Evolutionary conservation across 1,140 invertebrate species (phyloP).

Genomic region (Aphelinus certus): DNA sequence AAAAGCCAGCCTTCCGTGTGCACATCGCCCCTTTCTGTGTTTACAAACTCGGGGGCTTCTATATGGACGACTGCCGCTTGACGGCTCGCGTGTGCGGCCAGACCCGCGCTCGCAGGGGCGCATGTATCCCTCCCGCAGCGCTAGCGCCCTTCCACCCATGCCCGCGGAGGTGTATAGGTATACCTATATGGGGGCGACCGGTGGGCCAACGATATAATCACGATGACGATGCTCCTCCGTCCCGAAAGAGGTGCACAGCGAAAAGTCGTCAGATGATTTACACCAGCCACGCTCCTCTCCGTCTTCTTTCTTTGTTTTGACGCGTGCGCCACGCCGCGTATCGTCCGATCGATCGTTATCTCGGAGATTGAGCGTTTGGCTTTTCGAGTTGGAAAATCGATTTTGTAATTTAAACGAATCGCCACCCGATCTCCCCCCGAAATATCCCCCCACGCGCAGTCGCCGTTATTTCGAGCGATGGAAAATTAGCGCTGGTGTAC

Average conservation of each 20-base stretch:
- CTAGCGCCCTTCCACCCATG: too few relatives aligned
- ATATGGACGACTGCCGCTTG: background rate
- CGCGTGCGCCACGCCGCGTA: too few relatives aligned
- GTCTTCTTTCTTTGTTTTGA: background rate
- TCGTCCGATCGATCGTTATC: too few relatives aligned
- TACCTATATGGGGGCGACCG: background rate
- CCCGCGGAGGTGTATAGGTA: background rate
- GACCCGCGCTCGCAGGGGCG: background rate
- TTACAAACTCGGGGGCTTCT: conserved; percentile 54
- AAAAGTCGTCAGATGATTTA: background rate
- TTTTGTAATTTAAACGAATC: too few relatives aligned
- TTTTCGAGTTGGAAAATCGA: too few relatives aligned
- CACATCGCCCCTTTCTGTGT: conserved; percentile 51
- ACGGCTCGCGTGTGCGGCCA: background rate
- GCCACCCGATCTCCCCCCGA: too few relatives aligned
- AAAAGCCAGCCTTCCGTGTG: conserved; percentile 51
- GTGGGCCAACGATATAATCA: background rate
- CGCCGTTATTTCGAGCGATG: too few relatives aligned
- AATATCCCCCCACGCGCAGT: too few relatives aligned
- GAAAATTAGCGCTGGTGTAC: too few relatives aligned
- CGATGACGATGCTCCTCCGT: conserved; percentile 1
- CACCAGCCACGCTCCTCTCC: background rate
- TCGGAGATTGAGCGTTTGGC: too few relatives aligned
- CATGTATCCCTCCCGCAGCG: conserved; percentile 11
- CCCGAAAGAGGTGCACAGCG: background rate